A percentile compares a stretch with the other conserved stretches of the same genome.
Conservation (phyloP, 2,888 invertebrate genomes). For the Fragum whitleyi region DNA sequence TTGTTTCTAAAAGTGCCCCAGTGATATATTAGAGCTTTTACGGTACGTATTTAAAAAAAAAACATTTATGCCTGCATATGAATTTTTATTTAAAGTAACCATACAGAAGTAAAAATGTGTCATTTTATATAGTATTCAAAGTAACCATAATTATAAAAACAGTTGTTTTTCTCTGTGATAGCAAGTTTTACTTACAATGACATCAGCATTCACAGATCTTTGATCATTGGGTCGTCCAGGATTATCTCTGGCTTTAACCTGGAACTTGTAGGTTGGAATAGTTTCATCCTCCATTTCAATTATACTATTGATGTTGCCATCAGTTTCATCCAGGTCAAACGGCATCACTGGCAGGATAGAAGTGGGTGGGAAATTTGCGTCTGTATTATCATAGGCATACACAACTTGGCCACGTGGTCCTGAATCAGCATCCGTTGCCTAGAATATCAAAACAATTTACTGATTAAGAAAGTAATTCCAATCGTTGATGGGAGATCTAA, state of each 20-base stretch:
- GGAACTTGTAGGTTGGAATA: slow-evolving; percentile 58
- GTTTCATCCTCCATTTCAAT: slow-evolving; percentile 42
- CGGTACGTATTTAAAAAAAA: no score
- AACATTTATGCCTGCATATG: no score
- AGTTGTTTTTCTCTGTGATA: no score
- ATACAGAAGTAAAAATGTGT: no score
- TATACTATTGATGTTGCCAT: slow-evolving; percentile 51
- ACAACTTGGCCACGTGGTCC: slow-evolving; percentile 92
- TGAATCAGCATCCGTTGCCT: slow-evolving; percentile 94
- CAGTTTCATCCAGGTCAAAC: slow-evolving; percentile 40
- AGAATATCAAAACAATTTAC: slow-evolving; percentile 8
- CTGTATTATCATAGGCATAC: slow-evolving; percentile 86
- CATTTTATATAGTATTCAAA: no score
- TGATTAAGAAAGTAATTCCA: not conserved
- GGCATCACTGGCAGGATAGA: slow-evolving; percentile 32
- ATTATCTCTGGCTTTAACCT: slow-evolving; percentile 69
- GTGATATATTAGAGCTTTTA: no score
- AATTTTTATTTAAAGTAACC: no score
- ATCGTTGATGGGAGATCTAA: no score
- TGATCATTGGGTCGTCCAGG: slow-evolving; percentile 49
- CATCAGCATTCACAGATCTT: slow-evolving; percentile 59
- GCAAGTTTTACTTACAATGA: slow-evolving; percentile 64
- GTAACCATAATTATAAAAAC: no score
- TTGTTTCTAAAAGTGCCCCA: no score
- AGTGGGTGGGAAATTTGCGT: slow-evolving; percentile 86